Base-by-base conservation (phyloP, 1,140 invertebrate species). In the Rhynchophorus ferrugineus region DNA sequence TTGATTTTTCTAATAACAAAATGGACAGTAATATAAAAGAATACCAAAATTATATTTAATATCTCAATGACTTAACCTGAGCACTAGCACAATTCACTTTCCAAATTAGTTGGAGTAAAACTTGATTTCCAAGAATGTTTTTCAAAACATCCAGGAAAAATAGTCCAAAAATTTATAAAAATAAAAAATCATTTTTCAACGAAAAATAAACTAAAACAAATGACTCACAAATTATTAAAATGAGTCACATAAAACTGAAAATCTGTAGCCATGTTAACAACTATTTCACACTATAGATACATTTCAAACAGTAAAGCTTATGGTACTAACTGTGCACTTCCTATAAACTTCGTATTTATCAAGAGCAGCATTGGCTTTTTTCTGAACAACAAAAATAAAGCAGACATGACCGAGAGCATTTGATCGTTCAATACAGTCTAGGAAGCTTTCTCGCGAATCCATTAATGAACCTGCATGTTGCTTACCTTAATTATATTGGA, bases 161-260 rank as follows among this genome's bases (percentile, higher is more conserved):
- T n/a, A n/a, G n/a, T n/a, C n/a, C n/a, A n/a, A n/a, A n/a, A n/a
- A n/a, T n/a, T n/a, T n/a, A n/a, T n/a, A n/a, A n/a, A n/a, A n/a
- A n/a, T n/a, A n/a, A n/a, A n/a, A n/a, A n/a, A n/a, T n/a, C n/a
- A 1, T 0, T n/a, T 35, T 47, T 37, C 34, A 9, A 47, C 21
- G 19, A 37, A 47, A 34, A 47, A 34, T 22, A 43, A 42, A 44
- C 21, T 20, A 29, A 6, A 11, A 46, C 16, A 56, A 58, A 56
- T 63, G 63, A 65, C 60, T 65, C 63, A 65, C 63, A 59, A 62
- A 56, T 61, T 63, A 49, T 59, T 60, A 36, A 62, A 60, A 60
- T 66, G 64, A 65, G 63, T 67, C 61, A 67, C 58, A 61, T 59
- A 62, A 58, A 64, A 67, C 57, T 67, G 63, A 64, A 65, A 63